Base-by-base conservation (phyloP, 2,888 invertebrate genomes). In the Osedax frankpressi region DNA sequence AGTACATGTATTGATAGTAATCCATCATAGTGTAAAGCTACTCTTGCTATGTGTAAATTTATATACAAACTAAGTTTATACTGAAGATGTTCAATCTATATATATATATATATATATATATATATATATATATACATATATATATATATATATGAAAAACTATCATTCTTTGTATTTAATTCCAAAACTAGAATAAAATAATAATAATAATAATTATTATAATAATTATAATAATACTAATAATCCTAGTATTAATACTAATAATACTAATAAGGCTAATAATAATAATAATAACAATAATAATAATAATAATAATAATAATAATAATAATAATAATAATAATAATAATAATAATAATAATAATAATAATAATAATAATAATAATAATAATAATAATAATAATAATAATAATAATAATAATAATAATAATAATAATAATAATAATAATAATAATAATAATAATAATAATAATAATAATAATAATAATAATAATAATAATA, bases 201-300 rank as follows among this genome's bases (percentile, higher is more conserved):
- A 25, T 71, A 44, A 25, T 71, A 44, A 25, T 71, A 44, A 25
- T 71, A 44, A 25, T 65, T 19, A 24, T 71, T 19, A 25, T 68
- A 44, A 24, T 1, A 44, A 25, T 71, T n/a, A 25, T 1, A 44
- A 25, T 71, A 44, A 25, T 71, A 44, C 24, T 71, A 44, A 25
- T 71, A 44, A 25, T 71, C 14, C 19, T 71, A 44, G 25, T 65
- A 71, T 19, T 71, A 71, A 25, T 71, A 71, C 19, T 71, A 71
- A 25, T 71, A 71, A 25, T 71, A 71, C 19, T 1, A 71, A 25
- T 71, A 71, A 25, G 0, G 65, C 19, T 71, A 71, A 26, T 0
- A 71, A 26, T 71, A 71, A 25, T 1, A 71, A 25, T 65, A 65
- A 24, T 65, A 65, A 24, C 24, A 65, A 24, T 65, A 65, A 24